Percentiles rank a stretch among this genome's conserved stretches.
Evolutionary conservation across 1,140 invertebrate genomes (phyloP).

Genomic region (Bombus impatiens): DNA sequence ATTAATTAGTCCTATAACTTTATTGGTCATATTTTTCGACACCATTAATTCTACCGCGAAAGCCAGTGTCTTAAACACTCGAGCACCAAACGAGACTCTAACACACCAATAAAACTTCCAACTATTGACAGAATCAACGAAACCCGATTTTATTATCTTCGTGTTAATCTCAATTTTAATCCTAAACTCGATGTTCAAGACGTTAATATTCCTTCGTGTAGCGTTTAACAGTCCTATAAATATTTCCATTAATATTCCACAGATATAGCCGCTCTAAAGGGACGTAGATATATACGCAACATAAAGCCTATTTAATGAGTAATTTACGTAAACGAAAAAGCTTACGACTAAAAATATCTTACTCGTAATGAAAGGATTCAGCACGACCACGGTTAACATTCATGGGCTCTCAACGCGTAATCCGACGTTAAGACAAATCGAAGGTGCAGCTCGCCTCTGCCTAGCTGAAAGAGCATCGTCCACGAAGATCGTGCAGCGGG

Average conservation of each 20-base stretch:
- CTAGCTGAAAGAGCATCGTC: not conserved
- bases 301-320: too few species aligned
- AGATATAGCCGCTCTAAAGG: not conserved
- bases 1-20: conserved; percentile 2
- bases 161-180: not conserved
- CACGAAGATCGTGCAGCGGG: not conserved
- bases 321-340: too few species aligned
- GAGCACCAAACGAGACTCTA: not conserved
- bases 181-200: not conserved
- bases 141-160: not conserved
- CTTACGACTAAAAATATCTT: too few species aligned
- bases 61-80: not conserved
- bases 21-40: not conserved
- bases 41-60: not conserved
- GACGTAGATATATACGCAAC: too few species aligned
- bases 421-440: too few species aligned
- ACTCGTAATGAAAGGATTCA: too few species aligned
- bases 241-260: not conserved
- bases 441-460: too few species aligned
- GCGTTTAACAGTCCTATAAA: too few species aligned
- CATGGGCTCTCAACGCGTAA: too few species aligned
- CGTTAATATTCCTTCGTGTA: not conserved
- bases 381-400: too few species aligned
- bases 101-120: not conserved
- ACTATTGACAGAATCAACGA: not conserved